Base-by-base conservation (phyloP, 1,140 invertebrate genomes). In the Eueides isabella region DNA sequence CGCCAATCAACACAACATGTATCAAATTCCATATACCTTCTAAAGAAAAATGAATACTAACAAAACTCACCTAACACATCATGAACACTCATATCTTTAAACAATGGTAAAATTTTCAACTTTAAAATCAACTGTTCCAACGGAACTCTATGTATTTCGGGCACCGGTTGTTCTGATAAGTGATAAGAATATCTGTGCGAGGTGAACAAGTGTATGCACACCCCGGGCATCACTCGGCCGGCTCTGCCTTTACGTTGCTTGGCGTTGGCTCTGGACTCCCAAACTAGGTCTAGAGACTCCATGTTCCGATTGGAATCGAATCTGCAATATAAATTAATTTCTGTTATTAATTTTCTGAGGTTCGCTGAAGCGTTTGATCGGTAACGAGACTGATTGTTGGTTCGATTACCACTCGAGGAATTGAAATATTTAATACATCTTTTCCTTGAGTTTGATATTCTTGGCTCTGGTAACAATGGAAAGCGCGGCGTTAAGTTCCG, bases 111-210 rank as follows among this genome's bases (percentile, higher is more conserved):
- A 67, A 98, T 96, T 93, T 98, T 98, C 29, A 98, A 97, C 80
- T 98, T 96, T 41, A 99, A 92, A 77, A 98, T 95, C 28, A 99
- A 86, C 81, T 98, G 97, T 93, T 98, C 97, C 12, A 98, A 92
- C 9, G 97, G 96, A 73, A 97, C 96, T 72, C 97, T 92, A 48
- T 98, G 95, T 77, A 98, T 97, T 94, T 98, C 98, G 1, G 98
- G 97, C 71, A 96, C 95, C 0, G 96, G 96, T 83, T 97, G 96
- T 3, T 87, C 90, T 5, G 92, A 71, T 16, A 94, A 61, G 66
- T 93, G 92, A 48, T 95, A 91, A 14, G 95, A 94, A 79, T 95
- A 96, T 76, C 96, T 94, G 80, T 96, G 95, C 5, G 94, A 95
- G 1, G 97, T 98, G 91, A 96, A 98, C 67, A 98, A 86, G 85